phyloP scores from a whole-genome alignment of 1,140 invertebrate genomes.

The Cheumatopsyche charites region DNA sequence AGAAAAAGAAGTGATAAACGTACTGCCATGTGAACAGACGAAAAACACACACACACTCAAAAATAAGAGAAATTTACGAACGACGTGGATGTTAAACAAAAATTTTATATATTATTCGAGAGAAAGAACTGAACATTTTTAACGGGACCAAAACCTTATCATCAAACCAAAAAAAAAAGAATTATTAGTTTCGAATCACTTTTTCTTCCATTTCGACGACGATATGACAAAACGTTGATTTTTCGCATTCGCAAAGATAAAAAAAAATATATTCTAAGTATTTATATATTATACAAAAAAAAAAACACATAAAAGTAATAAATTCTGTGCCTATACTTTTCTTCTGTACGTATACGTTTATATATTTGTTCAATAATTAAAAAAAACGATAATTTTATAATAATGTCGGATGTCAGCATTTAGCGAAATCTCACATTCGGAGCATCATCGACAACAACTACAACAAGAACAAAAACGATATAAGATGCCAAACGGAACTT shows the following conservation, averaged over 20 bases:
- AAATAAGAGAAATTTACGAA: constrained; percentile 1
- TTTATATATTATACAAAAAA: constrained; percentile 28
- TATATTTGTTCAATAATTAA: constrained; percentile 2
- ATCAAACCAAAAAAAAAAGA: not conserved
- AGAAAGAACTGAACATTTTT: constrained; percentile 19
- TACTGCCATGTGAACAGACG: constrained; percentile 1
- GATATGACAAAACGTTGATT: not conserved
- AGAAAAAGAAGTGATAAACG: constrained; percentile 14
- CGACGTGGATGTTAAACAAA: constrained; percentile 3
- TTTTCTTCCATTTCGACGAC: constrained; percentile 17
- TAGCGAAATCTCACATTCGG: not conserved
- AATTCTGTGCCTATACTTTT: constrained; percentile 46
- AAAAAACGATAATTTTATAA: not conserved
- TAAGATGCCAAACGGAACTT: constrained; percentile 48
- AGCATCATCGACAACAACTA: too few species aligned
- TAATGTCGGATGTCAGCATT: not conserved
- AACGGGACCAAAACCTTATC: constrained; percentile 28
- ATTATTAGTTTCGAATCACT: constrained; percentile 6
- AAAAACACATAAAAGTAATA: constrained; percentile 45
- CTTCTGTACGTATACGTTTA: constrained; percentile 26
- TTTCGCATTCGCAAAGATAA: not conserved
- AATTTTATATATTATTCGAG: constrained; percentile 1
- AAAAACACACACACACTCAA: not conserved
- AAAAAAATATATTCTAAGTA: constrained; percentile 44
- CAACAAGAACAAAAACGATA: not conserved